These are phyloP conservation scores for Nothocercus julius DNA, from an alignment of 2,113 vertebrate genomes.

Conservation along the genomic window DNA sequence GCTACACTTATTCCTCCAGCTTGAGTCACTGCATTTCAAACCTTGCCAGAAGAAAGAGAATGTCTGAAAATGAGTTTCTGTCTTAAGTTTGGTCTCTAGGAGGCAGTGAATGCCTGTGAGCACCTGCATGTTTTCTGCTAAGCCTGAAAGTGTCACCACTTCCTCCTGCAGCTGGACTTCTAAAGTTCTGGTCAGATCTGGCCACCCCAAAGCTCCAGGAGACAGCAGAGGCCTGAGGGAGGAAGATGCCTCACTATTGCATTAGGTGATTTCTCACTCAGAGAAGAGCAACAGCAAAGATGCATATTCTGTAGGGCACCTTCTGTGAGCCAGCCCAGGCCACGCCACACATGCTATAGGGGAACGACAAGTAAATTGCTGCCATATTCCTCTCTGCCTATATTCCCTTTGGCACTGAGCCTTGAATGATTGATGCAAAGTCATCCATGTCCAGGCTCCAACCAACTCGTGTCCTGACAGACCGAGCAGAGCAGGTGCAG, in stretches of 20 bases:
- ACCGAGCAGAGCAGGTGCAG: background rate
- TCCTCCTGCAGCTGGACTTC: background rate
- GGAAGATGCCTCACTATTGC: background rate
- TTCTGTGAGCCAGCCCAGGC: background rate
- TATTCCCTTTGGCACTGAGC: background rate
- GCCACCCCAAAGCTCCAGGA: background rate
- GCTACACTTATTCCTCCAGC: background rate
- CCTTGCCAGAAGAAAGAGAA: background rate
- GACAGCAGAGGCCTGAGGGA: background rate
- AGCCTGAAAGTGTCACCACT: background rate
- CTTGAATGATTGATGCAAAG: background rate
- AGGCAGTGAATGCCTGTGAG: background rate
- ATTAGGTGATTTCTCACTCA: background rate
- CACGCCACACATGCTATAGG: background rate
- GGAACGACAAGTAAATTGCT: background rate
- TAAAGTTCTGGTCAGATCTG: background rate
- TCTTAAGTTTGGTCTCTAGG: background rate
- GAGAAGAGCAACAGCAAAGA: background rate
- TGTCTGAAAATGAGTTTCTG: background rate
- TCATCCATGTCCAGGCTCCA: background rate
- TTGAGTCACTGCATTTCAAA: background rate
- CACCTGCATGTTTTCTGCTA: background rate
- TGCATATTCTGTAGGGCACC: background rate
- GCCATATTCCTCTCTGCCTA: background rate
- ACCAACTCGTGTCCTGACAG: background rate